Percentiles rank a stretch among this genome's conserved stretches.
These are phyloP conservation scores for Phalacrocorax pelagicus DNA, from an alignment of 2,113 vertebrate genomes.

Conservation along the genomic window DNA sequence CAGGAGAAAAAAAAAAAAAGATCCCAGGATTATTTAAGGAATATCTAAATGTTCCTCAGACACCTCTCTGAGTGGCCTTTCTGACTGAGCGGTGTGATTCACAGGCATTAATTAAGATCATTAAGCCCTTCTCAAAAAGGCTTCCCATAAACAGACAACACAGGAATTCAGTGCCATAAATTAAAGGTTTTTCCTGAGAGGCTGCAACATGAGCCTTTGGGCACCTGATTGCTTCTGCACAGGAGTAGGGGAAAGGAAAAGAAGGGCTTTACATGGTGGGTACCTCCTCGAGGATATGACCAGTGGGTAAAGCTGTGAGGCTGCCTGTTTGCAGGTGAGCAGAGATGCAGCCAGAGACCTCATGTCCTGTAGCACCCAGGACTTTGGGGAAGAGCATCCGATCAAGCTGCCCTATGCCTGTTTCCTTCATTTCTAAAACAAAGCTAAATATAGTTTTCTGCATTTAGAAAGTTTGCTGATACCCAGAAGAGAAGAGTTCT, in stretches of 20 bases:
- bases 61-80: background rate
- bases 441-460: background rate
- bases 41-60: background rate
- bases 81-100: background rate
- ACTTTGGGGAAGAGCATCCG: background rate
- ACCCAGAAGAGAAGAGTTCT: background rate
- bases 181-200: background rate
- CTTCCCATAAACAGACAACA: background rate
- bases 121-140: background rate
- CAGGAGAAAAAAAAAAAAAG: background rate
- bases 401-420: fast-evolving
- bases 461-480: background rate
- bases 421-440: background rate
- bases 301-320: background rate
- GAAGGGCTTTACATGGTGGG: fast-evolving
- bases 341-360: background rate
- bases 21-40: background rate
- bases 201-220: background rate
- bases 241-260: background rate
- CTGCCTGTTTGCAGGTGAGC: fast-evolving
- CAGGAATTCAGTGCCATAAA: background rate
- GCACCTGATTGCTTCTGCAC: background rate
- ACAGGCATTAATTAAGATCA: background rate
- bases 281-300: fast-evolving
- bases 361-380: background rate